Evolutionary conservation across 2,797 vertebrate genomes (phyloP).

Genomic region (Sus cebifrons): DNA sequence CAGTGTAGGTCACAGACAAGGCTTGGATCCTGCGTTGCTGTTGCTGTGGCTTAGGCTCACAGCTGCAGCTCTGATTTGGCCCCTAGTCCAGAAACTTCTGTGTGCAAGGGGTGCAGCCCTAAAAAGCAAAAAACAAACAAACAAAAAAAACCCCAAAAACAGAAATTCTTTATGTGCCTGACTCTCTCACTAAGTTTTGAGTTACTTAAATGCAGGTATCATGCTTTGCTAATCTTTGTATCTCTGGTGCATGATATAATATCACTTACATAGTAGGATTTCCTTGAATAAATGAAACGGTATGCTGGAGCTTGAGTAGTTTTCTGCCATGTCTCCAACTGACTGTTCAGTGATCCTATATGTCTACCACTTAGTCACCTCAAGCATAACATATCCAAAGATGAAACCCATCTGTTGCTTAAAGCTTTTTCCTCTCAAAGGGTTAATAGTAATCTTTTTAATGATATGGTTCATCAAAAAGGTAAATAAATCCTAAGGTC

Average conservation of each 20-base stretch:
- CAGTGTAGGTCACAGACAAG: too few relatives aligned
- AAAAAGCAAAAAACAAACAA: too few relatives aligned
- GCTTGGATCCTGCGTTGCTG: too few relatives aligned
- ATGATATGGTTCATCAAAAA: not conserved
- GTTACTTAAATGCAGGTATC: not conserved
- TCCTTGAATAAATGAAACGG: not conserved
- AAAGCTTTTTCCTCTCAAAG: not conserved
- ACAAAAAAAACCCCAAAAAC: too few relatives aligned
- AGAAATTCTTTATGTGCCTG: not conserved
- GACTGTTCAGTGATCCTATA: not conserved
- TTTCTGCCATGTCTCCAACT: not conserved
- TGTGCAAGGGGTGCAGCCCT: too few relatives aligned
- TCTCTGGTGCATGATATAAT: not conserved
- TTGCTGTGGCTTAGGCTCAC: too few relatives aligned
- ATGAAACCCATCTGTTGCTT: not conserved
- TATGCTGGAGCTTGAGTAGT: not conserved
- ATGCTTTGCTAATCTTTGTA: not conserved
- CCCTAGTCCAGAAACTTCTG: too few relatives aligned
- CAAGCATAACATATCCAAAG: not conserved
- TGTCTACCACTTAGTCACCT: not conserved
- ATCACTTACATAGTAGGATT: not conserved
- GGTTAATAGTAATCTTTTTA: not conserved
- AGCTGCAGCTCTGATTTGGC: too few relatives aligned
- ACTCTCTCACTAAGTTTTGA: not conserved
- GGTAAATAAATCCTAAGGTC: not conserved